A percentile compares a stretch with the other conserved stretches of the same genome.
phyloP scores from a whole-genome alignment of 2,888 invertebrate species.

The Lasioglossum villosulum region DNA sequence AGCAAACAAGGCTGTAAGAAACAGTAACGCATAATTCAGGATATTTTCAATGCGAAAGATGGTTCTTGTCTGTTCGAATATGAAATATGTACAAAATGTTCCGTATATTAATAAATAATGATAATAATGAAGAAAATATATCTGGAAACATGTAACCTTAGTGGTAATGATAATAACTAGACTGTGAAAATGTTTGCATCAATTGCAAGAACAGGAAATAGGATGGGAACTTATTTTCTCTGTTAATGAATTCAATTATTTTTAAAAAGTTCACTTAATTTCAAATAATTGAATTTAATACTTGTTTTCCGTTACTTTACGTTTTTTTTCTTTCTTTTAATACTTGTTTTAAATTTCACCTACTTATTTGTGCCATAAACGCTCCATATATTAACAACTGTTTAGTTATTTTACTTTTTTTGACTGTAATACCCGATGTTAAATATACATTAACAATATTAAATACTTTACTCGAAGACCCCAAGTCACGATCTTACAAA shows the following conservation, averaged over 20 bases:
- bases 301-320: too few relatives aligned
- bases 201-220: too few relatives aligned
- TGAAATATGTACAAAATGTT: neutral
- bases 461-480: neutral
- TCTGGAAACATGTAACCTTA: neutral
- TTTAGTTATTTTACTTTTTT: neutral
- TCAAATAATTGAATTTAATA: too few relatives aligned
- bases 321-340: too few relatives aligned
- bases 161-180: neutral
- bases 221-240: too few relatives aligned
- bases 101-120: neutral
- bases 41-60: neutral
- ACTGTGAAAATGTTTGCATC: too few relatives aligned
- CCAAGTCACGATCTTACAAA: slow-evolving; percentile 20
- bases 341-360: neutral
- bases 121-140: too few relatives aligned
- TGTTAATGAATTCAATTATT: too few relatives aligned
- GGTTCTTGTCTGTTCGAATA: neutral
- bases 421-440: neutral
- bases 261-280: too few relatives aligned
- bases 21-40: neutral
- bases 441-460: neutral
- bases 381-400: neutral
- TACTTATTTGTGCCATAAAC: neutral
- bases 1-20: neutral